Evolutionary conservation across 2,888 invertebrate genomes (phyloP).

Genomic region (Diabrotica balteata): DNA sequence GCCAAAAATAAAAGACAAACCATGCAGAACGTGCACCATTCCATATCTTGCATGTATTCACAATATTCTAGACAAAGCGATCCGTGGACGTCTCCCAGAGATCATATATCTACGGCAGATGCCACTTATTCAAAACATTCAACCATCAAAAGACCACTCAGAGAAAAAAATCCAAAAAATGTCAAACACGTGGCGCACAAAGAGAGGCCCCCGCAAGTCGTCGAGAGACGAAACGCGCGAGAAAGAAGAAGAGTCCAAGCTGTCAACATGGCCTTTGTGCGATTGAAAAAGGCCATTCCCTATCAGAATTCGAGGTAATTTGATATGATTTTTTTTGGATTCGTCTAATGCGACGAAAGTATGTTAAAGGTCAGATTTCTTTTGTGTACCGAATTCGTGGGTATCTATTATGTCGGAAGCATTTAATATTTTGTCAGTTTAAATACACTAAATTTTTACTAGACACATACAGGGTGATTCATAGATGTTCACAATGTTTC

Average conservation of each 20-base stretch:
- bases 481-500: too few species aligned
- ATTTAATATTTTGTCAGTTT: too few species aligned
- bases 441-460: too few species aligned
- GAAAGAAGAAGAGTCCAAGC: slow-evolving; percentile 70
- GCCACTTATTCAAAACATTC: slow-evolving; percentile 21
- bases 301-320: slow-evolving; percentile 61
- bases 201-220: slow-evolving; percentile 67
- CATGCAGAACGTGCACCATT: slow-evolving; percentile 22
- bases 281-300: slow-evolving; percentile 67
- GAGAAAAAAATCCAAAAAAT: slow-evolving; percentile 36
- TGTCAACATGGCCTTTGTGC: slow-evolving; percentile 69
- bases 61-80: slow-evolving; percentile 14
- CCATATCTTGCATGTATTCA: slow-evolving; percentile 31
- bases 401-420: too few species aligned
- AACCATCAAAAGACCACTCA: slow-evolving; percentile 32
- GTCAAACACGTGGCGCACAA: slow-evolving; percentile 58
- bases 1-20: too few species aligned
- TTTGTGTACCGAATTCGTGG: neutral
- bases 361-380: slow-evolving; percentile 24
- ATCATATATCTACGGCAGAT: slow-evolving; percentile 33
- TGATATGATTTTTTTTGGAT: slow-evolving; percentile 33
- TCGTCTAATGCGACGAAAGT: slow-evolving; percentile 6
- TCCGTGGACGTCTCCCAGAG: slow-evolving; percentile 22
- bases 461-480: too few species aligned
- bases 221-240: slow-evolving; percentile 67